These are phyloP conservation scores for Antennarius maculatus DNA, from an alignment of 2,797 vertebrate genomes.

Conservation along the genomic window DNA sequence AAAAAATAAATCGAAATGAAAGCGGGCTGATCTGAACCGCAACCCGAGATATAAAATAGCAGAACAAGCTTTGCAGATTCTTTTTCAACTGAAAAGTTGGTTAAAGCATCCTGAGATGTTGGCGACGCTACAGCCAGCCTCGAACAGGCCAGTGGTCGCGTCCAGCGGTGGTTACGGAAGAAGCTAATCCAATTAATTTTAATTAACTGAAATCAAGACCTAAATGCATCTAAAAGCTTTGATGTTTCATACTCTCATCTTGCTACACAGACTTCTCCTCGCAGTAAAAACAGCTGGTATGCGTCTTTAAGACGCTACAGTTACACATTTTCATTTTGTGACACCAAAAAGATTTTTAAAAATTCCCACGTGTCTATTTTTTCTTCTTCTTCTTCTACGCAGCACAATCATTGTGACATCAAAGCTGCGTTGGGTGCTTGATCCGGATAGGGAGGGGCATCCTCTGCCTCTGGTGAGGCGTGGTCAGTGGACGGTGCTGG, in stretches of 20 bases:
- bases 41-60: slow-evolving; percentile 40
- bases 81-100: slow-evolving; percentile 1
- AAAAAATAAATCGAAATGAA: slow-evolving; percentile 27
- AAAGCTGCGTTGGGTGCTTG: slow-evolving; percentile 56
- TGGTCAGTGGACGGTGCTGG: slow-evolving; percentile 77
- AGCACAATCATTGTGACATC: slow-evolving; percentile 52
- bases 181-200: not conserved
- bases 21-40: slow-evolving; percentile 22
- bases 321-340: not conserved
- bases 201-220: not conserved
- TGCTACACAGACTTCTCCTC: not conserved
- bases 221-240: slow-evolving; percentile 4
- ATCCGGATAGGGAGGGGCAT: slow-evolving; percentile 62
- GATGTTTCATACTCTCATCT: not conserved
- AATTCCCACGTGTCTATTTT: not conserved
- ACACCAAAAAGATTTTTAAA: not conserved
- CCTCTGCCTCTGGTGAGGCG: slow-evolving; percentile 68
- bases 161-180: not conserved
- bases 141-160: not conserved
- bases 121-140: not conserved
- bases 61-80: slow-evolving; percentile 18
- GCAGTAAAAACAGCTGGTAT: not conserved
- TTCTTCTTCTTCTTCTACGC: slow-evolving; percentile 19
- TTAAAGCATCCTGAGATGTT: slow-evolving; percentile 3
- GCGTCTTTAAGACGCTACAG: not conserved